These are phyloP conservation scores for Meganola albula DNA, from an alignment of 2,888 invertebrate species.

Conservation along the genomic window DNA sequence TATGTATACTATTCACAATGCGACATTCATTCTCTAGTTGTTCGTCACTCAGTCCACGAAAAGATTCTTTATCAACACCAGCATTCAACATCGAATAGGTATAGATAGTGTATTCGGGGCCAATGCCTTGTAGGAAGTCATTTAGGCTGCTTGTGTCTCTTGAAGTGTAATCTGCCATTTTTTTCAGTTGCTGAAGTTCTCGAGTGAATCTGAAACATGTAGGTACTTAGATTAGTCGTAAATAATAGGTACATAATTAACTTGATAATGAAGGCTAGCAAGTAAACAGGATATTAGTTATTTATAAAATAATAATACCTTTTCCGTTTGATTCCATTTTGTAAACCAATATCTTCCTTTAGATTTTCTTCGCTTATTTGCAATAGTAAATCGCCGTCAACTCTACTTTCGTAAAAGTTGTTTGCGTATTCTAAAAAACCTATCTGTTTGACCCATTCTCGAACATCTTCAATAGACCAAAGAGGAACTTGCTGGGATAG, in stretches of 20 bases:
- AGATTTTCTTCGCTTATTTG: conserved; percentile 95
- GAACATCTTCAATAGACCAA: conserved; percentile 97
- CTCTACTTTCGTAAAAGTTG: conserved; percentile 93
- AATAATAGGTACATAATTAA: too few relatives aligned
- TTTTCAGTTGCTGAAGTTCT: conserved; percentile 94
- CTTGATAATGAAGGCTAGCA: too few relatives aligned
- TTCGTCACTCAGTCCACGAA: conserved; percentile 92
- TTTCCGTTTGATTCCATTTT: conserved; percentile 94
- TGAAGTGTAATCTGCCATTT: conserved; percentile 97
- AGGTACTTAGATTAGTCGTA: too few relatives aligned
- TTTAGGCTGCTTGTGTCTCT: conserved; percentile 94
- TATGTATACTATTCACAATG: conserved; percentile 96
- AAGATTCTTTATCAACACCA: conserved; percentile 93
- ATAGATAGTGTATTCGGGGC: conserved; percentile 95
- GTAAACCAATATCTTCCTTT: conserved; percentile 93
- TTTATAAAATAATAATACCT: too few relatives aligned
- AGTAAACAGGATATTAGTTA: too few relatives aligned
- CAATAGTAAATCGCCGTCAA: conserved; percentile 96
- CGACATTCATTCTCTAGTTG: conserved; percentile 94
- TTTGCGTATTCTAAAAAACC: conserved; percentile 91
- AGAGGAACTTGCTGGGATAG: conserved; percentile 98
- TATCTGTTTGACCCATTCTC: conserved; percentile 99
- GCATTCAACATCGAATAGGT: conserved; percentile 97
- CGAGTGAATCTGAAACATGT: conserved; percentile 90
- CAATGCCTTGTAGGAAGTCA: conserved; percentile 88